Evolutionary conservation across 2,888 invertebrate species (phyloP), one percentile per base, ranked within the genome.

Genomic region (Macrosoma leucophasiata): DNA sequence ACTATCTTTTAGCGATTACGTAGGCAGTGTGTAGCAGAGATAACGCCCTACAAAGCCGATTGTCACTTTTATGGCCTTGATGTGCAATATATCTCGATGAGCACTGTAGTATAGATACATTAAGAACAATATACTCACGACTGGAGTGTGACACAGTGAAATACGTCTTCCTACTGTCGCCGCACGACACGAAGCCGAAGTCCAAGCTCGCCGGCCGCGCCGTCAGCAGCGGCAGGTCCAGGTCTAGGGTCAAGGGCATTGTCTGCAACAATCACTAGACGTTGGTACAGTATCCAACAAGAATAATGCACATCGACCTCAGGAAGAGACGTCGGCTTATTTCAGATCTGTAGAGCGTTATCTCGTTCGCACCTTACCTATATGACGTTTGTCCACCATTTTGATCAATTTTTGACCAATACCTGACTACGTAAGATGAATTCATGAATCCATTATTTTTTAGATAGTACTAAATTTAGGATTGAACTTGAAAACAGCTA

Each of bases 141-240:
- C 77, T 73, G 11, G 75, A 58, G 38, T 79, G 78, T 0, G 56
- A 47, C 9, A 78, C 52, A 4, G 62, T 65, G 48, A 71, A 67
- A 51, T 69, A 73, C 0, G 55, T 48, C 52, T 76, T 74, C 37
- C 68, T 52, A 1, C 60, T 50, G 48, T 71, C 64, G 0, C 67
- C 72, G 28, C 68, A 65, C 2, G 66, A 53, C 29, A 77, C 68
- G 42, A 55, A 60, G 7, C 68, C 71, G 32, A 79, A 65, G 39
- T 76, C 61, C 1, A 75, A 33, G 3, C n/a, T 1, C 0, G 34
- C 3, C 1, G 79, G 79, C 32, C 54, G 34, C 29, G 59, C 37
- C 7, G n/a, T 33, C 10, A 77, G 33, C 2, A 34, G 23, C 1
- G 77, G 79, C 36, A 50, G 63, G 36, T 77, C 71, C 25, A 77